A percentile compares a stretch with the other conserved stretches of the same genome.
These are phyloP conservation scores for Orycteropus afer DNA, from an alignment of 2,113 vertebrate species.

Conservation along the genomic window DNA sequence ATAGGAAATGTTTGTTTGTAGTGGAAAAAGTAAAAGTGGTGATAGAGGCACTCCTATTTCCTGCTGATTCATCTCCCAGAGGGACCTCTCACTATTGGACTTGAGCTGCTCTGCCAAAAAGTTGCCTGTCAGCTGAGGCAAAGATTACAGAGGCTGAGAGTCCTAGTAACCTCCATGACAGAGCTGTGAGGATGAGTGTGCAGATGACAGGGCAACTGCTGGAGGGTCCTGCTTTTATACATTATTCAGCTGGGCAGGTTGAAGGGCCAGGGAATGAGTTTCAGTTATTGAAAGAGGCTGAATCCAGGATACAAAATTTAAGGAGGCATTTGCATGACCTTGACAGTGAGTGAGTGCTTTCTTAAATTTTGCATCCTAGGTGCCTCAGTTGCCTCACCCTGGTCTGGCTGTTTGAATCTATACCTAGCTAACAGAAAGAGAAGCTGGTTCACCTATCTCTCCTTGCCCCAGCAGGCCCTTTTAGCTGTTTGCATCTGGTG, in stretches of 20 bases:
- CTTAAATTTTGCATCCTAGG: neutral
- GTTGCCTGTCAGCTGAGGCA: neutral
- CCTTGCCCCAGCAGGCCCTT: neutral
- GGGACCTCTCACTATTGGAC: neutral
- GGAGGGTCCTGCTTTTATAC: neutral
- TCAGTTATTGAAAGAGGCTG: neutral
- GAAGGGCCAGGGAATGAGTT: neutral
- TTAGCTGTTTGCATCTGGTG: neutral
- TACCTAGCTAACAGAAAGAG: neutral
- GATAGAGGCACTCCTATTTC: neutral
- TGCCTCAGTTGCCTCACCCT: neutral
- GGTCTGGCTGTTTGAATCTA: neutral
- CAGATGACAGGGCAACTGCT: neutral
- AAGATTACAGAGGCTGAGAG: neutral
- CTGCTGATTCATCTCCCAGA: neutral
- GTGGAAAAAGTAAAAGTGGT: neutral
- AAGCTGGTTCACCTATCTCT: neutral
- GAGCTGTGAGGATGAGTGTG: neutral
- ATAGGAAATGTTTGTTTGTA: neutral
- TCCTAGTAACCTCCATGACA: neutral
- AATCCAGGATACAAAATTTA: neutral
- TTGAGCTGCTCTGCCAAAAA: neutral
- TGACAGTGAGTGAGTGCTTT: neutral
- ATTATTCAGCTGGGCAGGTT: neutral
- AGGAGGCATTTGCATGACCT: neutral